These are phyloP conservation scores for Oreochromis spilurus DNA, from an alignment of 2,113 vertebrate genomes.

Conservation along the genomic window DNA sequence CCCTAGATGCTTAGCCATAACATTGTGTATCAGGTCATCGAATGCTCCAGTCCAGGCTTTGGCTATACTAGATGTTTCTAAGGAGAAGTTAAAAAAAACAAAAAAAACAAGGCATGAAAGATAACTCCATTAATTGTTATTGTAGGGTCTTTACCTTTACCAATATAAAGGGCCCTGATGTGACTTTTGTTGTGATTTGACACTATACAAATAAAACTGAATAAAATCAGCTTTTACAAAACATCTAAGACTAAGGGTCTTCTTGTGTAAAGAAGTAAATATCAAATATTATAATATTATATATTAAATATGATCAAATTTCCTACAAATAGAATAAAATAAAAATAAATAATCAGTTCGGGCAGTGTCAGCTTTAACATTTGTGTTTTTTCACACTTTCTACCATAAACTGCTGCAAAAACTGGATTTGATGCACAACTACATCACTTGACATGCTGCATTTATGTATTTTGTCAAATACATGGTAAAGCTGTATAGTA, in stretches of 20 bases:
- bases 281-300: neutral
- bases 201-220: neutral
- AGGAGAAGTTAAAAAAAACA: neutral
- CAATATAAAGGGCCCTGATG: neutral
- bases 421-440: neutral
- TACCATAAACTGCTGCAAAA: neutral
- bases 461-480: neutral
- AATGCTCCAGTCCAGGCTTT: slow-evolving; percentile 32
- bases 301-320: neutral
- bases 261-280: accelerated
- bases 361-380: neutral
- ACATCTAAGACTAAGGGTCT: neutral
- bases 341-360: neutral
- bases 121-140: neutral
- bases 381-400: neutral
- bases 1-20: slow-evolving; percentile 7
- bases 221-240: neutral
- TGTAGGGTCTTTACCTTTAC: neutral
- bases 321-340: neutral
- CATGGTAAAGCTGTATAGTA: neutral
- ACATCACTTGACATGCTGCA: neutral
- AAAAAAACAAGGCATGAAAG: neutral
- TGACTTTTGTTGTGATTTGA: neutral
- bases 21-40: slow-evolving; percentile 31
- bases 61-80: slow-evolving; percentile 36